These are phyloP conservation scores for Hylia prasina DNA, from an alignment of 2,113 vertebrate genomes.

Conservation along the genomic window DNA sequence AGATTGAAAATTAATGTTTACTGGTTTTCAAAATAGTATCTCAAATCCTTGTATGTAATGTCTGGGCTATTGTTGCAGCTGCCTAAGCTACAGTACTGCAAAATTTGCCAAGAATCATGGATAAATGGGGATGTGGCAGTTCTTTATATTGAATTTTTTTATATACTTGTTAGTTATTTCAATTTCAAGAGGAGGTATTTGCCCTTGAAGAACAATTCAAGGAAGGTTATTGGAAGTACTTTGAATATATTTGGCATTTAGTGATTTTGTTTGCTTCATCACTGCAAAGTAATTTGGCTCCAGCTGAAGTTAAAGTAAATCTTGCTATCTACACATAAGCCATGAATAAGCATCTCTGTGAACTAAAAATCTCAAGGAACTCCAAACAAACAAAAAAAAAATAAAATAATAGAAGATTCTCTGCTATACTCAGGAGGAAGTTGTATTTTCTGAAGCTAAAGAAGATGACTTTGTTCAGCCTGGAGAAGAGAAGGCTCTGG, in stretches of 20 bases:
- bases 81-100: neutral
- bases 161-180: neutral
- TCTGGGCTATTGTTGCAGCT: neutral
- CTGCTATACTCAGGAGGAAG: too few relatives aligned
- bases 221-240: neutral
- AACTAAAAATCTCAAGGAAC: neutral
- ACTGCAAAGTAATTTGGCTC: neutral
- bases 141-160: neutral
- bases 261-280: neutral
- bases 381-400: neutral
- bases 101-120: neutral
- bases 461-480: too few relatives aligned
- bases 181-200: neutral
- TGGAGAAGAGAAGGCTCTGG: too few relatives aligned
- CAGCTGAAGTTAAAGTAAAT: neutral
- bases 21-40: neutral
- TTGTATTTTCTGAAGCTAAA: too few relatives aligned
- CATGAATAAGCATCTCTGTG: neutral
- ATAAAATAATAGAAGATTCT: neutral
- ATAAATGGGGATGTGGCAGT: neutral
- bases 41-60: neutral
- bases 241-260: neutral
- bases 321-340: neutral
- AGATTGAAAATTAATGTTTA: neutral
- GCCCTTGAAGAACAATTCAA: neutral